phyloP scores from a whole-genome alignment of 2,797 vertebrate species.

The Alcedo atthis region DNA sequence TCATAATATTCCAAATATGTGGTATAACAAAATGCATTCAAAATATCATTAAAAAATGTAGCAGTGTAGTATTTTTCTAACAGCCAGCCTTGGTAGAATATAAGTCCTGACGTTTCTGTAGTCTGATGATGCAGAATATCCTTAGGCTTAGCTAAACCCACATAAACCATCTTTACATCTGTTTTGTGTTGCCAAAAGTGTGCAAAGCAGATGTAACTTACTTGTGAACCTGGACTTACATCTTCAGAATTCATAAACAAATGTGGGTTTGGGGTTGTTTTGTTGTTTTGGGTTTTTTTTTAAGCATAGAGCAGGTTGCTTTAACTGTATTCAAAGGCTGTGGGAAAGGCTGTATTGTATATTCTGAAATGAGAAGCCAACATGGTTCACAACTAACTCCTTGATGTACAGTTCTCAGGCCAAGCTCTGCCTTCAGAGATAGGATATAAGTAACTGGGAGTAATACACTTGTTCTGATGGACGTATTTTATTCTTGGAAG shows the following conservation, averaged over 20 bases:
- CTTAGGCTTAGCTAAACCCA: background rate
- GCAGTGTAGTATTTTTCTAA: background rate
- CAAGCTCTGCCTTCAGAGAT: background rate
- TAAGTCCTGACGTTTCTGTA: background rate
- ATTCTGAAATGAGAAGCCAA: background rate
- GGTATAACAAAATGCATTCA: background rate
- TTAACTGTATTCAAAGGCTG: background rate
- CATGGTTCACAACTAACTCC: background rate
- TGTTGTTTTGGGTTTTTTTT: too few relatives aligned
- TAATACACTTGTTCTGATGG: background rate
- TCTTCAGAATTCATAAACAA: background rate
- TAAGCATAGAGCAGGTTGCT: background rate
- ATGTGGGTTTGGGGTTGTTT: background rate
- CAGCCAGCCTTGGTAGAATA: background rate
- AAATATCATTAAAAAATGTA: conserved; percentile 9
- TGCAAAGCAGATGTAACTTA: conserved; percentile 37
- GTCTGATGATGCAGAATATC: background rate
- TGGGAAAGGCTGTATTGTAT: background rate
- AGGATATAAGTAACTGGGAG: background rate
- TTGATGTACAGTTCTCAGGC: background rate
- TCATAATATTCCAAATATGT: conserved; percentile 56
- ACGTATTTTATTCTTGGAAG: background rate
- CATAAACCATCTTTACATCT: background rate
- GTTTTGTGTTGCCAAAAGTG: background rate
- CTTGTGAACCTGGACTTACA: background rate